Evolutionary conservation across 1,140 invertebrate species (phyloP).

Genomic region (Eriosoma lanigerum): DNA sequence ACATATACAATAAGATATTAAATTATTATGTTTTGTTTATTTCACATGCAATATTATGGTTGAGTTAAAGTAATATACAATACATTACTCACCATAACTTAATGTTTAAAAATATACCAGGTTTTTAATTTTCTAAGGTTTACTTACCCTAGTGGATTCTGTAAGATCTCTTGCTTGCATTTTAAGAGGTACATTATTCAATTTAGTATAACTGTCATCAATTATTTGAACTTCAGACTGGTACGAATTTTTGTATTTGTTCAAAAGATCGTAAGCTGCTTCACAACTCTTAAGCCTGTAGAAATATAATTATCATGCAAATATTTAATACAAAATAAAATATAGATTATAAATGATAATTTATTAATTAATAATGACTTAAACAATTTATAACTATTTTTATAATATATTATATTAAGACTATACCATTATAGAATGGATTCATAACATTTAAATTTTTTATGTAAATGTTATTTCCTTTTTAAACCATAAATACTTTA

Average conservation of each 20-base stretch:
- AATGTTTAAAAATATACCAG: not conserved
- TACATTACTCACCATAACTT: constrained; percentile 14
- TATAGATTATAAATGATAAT: too few species aligned
- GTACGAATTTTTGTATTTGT: constrained; percentile 82
- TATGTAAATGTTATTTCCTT: too few species aligned
- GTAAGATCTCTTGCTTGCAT: constrained; percentile 71
- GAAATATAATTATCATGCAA: constrained; percentile 41
- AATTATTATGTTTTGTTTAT: constrained; percentile 41
- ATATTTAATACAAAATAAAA: not conserved
- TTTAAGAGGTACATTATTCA: constrained; percentile 72
- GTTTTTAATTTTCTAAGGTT: not conserved
- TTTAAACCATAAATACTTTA: too few species aligned
- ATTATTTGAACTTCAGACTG: constrained; percentile 86
- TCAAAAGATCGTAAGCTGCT: constrained; percentile 79
- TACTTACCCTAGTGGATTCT: constrained; percentile 75
- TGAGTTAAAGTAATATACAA: constrained; percentile 23
- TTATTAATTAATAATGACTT: too few species aligned
- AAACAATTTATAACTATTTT: too few species aligned
- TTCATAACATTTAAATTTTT: not conserved
- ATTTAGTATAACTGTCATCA: constrained; percentile 74
- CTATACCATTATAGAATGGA: too few species aligned
- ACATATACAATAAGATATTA: not conserved
- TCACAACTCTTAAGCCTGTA: constrained; percentile 80
- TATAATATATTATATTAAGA: too few species aligned
- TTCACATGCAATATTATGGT: not conserved